Evolutionary conservation across 2,888 invertebrate genomes (phyloP).

Genomic region (Epirrita christyi): DNA sequence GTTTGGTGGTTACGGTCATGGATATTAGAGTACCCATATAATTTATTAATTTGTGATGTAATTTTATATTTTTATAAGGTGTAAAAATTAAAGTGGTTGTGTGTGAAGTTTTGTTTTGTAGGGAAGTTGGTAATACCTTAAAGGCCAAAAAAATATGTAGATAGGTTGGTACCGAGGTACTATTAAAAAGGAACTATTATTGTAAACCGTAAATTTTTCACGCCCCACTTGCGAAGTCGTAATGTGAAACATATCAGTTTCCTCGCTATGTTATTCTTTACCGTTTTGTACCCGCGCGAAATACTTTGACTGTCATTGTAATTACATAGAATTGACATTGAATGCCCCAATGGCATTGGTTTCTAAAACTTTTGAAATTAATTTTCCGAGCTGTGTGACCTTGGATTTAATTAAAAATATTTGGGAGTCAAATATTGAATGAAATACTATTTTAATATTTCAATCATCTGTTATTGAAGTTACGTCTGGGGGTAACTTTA

Average conservation of each 20-base stretch:
- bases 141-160: not conserved
- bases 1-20: not conserved
- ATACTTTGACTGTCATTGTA: no score
- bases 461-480: not conserved
- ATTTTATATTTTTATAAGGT: conserved; percentile 15
- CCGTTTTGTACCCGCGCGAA: no score
- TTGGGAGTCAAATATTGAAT: not conserved
- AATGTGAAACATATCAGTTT: no score
- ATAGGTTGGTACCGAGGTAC: no score
- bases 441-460: not conserved
- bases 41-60: not conserved
- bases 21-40: conserved; percentile 8
- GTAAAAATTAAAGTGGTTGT: conserved; percentile 14
- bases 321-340: no score
- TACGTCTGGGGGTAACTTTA: not conserved
- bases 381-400: no score
- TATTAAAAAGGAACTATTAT: no score
- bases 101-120: conserved; percentile 1
- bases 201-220: no score
- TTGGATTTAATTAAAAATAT: not conserved
- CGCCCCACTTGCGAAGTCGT: no score
- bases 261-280: no score
- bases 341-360: no score
- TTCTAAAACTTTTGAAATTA: no score
- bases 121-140: not conserved